Evolutionary conservation across 2,113 vertebrate species (phyloP).

Genomic region (Otis tarda): DNA sequence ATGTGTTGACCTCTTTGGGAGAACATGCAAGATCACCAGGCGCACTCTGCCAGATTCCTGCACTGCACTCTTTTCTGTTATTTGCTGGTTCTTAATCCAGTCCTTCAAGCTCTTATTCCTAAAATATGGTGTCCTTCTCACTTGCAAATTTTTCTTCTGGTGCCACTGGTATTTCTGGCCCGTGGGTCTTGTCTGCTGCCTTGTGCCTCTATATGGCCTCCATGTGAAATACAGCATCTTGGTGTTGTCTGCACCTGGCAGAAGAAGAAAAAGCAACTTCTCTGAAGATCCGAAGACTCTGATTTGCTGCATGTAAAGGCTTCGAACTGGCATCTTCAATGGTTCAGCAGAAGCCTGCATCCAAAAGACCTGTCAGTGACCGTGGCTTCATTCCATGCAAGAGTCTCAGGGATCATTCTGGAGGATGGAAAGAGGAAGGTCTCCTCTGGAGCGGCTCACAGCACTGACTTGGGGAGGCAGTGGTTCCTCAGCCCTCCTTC

Average conservation of each 20-base stretch:
- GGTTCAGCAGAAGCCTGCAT: background rate
- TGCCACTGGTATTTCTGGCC: background rate
- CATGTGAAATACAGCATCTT: background rate
- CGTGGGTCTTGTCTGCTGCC: background rate
- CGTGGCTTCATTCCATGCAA: rapidly evolving
- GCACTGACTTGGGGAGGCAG: background rate
- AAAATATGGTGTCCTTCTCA: background rate
- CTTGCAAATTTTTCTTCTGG: background rate
- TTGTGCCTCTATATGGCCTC: background rate
- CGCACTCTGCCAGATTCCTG: background rate
- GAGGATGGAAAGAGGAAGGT: background rate
- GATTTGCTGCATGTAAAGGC: background rate
- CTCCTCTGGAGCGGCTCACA: background rate
- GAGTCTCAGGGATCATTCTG: background rate
- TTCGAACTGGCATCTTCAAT: background rate
- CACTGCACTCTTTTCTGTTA: background rate
- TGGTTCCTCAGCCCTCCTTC: background rate
- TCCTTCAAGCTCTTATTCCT: background rate
- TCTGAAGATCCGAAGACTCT: background rate
- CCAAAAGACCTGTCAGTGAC: background rate
- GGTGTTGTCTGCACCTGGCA: background rate
- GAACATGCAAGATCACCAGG: background rate
- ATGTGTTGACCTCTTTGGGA: background rate
- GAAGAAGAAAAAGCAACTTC: background rate
- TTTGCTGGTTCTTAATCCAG: background rate